Base-by-base conservation (phyloP, 2,888 invertebrate species). In the Cryptocephalus primarius region DNA sequence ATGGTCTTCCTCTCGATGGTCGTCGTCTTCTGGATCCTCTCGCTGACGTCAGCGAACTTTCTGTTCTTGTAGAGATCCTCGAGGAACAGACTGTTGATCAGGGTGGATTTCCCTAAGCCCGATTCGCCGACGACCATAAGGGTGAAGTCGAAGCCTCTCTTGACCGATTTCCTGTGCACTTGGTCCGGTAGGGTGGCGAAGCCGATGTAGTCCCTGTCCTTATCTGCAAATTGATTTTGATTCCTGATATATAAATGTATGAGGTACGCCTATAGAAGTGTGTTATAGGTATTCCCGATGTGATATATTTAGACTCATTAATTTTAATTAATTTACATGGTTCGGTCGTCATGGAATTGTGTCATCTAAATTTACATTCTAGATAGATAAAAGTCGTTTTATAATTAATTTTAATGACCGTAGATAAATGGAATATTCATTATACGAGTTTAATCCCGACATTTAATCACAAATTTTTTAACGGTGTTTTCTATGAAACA, bases 161-260 rank as follows among this genome's bases (percentile, higher is more conserved):
- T 95, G 44, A 94, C 94, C 0, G 93, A 93, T 73, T 95, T 95
- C 57, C 94, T 80, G 72, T 95, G 94, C 46, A 95, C 91, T 73
- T 95, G 94, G 69, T 94, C 93, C 14, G 94, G 94, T 50, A 95
- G 75, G 47, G 93, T 94, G 54, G 94, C 94, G 69, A 95, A 94
- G 48, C 94, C 95, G 61, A 95, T 91, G 72, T 90, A 90, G 67
- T 88, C 87, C 47, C 85, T 78, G 62, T 83, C 83, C 14, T 64
- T 51, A 33, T 60, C 60, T 60, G 49, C 22, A 57, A 12, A 36
- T 36, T 36, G 12, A n/a, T 36, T 36, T 36, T 6, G 6, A 6
- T 12, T 2, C 4, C 6, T 36, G 11, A 36, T 36, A 6, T 22
- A 22, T 22, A 22, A 22, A 22, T 22, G 22, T 22, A n/a, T n/a